Conservation (phyloP, 2,113 vertebrate genomes). For the Noctilio leporinus region DNA sequence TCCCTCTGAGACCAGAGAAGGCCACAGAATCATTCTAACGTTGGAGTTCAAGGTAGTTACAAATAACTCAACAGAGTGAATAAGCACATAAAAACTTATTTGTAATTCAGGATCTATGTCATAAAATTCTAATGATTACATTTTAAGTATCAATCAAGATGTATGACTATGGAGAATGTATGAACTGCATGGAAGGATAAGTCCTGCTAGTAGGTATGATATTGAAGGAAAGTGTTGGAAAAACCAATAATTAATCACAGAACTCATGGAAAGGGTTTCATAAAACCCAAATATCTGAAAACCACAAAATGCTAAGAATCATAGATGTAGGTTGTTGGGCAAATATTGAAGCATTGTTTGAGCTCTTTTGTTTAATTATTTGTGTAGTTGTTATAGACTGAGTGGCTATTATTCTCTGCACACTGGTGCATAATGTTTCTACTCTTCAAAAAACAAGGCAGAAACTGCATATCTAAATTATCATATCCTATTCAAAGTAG, state of each 20-base stretch:
- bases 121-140: background rate
- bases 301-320: background rate
- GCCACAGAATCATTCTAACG: background rate
- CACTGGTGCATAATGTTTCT: background rate
- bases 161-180: background rate
- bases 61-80: background rate
- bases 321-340: background rate
- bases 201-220: background rate
- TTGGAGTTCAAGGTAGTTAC: background rate
- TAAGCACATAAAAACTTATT: background rate
- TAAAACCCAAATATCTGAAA: background rate
- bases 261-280: background rate
- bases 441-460: conserved; percentile 44
- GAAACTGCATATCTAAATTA: conserved; percentile 51
- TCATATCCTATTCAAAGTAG: conserved; percentile 15
- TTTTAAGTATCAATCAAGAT: background rate
- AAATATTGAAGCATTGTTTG: background rate
- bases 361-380: background rate
- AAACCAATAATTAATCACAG: background rate
- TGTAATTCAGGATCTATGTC: background rate
- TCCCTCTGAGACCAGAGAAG: background rate
- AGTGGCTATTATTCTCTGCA: conserved; percentile 7
- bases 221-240: background rate
- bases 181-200: background rate
- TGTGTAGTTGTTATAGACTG: background rate